phyloP scores from a whole-genome alignment of 2,113 vertebrate species.

The Rhabdornis inornatus region DNA sequence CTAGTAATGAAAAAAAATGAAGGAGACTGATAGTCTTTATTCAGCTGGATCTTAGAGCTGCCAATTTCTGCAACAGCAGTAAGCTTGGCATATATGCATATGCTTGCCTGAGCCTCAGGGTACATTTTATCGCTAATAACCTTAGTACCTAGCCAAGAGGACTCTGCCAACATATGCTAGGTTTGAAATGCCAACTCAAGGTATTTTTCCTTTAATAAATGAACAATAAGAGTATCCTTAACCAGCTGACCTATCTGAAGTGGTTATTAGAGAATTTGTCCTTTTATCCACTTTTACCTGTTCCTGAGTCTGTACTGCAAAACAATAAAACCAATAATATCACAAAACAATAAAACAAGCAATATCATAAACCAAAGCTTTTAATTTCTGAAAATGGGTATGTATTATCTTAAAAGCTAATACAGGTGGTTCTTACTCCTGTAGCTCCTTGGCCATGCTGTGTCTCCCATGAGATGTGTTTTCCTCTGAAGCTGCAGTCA shows the following conservation, averaged over 20 bases:
- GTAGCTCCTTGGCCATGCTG: not conserved
- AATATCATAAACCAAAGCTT: not conserved
- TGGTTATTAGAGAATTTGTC: not conserved
- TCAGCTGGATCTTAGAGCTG: not conserved
- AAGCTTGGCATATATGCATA: not conserved
- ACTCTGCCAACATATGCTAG: not conserved
- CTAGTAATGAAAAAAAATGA: not conserved
- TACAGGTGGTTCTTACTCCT: not conserved
- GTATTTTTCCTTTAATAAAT: not conserved
- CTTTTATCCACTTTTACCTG: not conserved
- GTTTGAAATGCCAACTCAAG: not conserved
- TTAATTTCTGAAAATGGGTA: not conserved
- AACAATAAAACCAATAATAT: not conserved
- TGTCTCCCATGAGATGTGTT: not conserved
- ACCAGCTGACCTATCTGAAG: not conserved
- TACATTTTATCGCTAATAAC: constrained; percentile 10
- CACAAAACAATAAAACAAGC: not conserved
- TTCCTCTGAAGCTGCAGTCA: not conserved
- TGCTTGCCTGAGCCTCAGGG: not conserved
- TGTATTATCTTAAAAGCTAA: not conserved
- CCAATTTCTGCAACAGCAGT: constrained; percentile 5
- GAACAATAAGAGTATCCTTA: not conserved
- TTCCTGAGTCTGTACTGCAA: not conserved
- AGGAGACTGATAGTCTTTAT: not conserved
- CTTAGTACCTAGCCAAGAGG: not conserved